phyloP scores from a whole-genome alignment of 2,797 vertebrate species.

The Decapterus maruadsi region DNA sequence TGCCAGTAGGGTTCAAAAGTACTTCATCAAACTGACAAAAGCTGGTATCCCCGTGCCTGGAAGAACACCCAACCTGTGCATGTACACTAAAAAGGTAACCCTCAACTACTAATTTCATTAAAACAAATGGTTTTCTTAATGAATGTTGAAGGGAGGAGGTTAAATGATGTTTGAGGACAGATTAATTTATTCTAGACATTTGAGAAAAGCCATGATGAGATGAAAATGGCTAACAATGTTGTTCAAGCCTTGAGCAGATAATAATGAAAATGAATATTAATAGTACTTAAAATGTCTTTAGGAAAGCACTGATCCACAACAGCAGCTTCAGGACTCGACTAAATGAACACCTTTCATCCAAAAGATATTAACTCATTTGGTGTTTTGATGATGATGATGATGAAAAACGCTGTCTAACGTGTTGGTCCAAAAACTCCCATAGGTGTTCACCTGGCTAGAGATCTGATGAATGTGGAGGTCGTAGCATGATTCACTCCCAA shows the following conservation, averaged over 20 bases:
- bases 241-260: neutral
- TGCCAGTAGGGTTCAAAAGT: slow-evolving; percentile 98
- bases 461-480: too few species aligned
- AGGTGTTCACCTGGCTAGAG: too few species aligned
- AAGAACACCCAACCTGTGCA: slow-evolving; percentile 97
- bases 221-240: neutral
- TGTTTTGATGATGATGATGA: too few species aligned
- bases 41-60: slow-evolving; percentile 99
- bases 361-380: too few species aligned
- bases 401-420: too few species aligned
- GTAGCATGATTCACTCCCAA: too few species aligned
- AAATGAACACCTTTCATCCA: too few species aligned
- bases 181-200: neutral
- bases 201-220: neutral
- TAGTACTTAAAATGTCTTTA: too few species aligned
- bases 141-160: neutral
- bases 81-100: slow-evolving; percentile 98
- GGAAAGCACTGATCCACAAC: too few species aligned
- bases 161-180: neutral
- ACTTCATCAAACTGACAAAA: slow-evolving; percentile 99
- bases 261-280: too few species aligned
- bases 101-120: neutral
- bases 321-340: too few species aligned
- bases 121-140: neutral
- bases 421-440: too few species aligned